Conservation (phyloP, 2,113 vertebrate species). For the Falco punctatus region DNA sequence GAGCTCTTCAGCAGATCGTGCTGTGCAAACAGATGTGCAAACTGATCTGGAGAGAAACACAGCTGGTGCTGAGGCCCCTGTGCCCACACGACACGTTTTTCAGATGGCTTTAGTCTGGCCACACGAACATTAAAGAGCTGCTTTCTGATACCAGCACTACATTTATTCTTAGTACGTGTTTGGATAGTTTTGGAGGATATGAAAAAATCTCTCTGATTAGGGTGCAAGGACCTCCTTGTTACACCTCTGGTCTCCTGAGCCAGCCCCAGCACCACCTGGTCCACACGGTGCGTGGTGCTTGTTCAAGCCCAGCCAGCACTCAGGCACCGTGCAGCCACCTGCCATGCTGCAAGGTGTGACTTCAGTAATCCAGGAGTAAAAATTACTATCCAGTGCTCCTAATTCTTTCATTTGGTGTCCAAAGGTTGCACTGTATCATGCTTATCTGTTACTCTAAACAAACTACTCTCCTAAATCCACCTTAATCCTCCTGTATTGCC, state of each 20-base stretch:
- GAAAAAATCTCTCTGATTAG: neutral
- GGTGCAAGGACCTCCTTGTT: neutral
- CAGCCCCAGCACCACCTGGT: neutral
- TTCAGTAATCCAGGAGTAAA: neutral
- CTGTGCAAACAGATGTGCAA: neutral
- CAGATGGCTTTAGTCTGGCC: neutral
- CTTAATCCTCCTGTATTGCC: neutral
- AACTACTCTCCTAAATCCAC: neutral
- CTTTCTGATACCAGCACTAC: neutral
- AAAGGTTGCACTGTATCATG: neutral
- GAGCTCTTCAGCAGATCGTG: neutral
- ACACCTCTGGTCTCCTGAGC: neutral
- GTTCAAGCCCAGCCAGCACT: neutral
- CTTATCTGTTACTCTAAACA: neutral
- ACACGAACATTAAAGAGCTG: neutral
- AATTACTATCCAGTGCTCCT: neutral
- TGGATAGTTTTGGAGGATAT: neutral
- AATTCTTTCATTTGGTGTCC: neutral
- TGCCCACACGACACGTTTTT: rapidly evolving
- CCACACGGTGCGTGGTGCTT: rapidly evolving
- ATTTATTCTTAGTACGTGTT: neutral
- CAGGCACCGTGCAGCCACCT: rapidly evolving
- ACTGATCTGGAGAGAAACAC: neutral
- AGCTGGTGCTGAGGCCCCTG: neutral
- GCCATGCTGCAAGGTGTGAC: neutral